Evolutionary conservation across 92 coral and sea anemone genomes (phyloP), one percentile per base, ranked within the genome.

Genomic region (Isaurus tuberculatus): DNA sequence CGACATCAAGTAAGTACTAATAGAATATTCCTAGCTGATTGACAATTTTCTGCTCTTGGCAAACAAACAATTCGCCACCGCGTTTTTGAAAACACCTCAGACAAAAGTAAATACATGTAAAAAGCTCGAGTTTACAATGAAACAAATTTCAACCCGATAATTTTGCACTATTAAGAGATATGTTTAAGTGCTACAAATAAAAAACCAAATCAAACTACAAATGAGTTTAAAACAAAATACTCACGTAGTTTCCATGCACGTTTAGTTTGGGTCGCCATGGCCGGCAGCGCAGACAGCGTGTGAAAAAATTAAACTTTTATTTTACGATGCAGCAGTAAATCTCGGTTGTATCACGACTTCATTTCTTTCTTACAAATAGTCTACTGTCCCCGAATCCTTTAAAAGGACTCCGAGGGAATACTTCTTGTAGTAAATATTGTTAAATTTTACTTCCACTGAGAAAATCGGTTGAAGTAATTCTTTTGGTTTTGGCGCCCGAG

Each of bases 211-310:
- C 19, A 75, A 48, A n/a, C 23, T 33, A 11, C 9, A 22, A 29
- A 13, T 55, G 19, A 74, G 33, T 51, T 49, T 17, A 27, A 11
- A 58, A 23, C 73, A 79, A 28, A 25, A 55, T 46, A 93, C 98
- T 93, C 85, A 93, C 98, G 98, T 25, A 93, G 98, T 79, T 91
- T 93, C 98, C 98, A 93, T 19, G 93, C 88, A 68, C 98, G 94
- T 64, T 91, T 91, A 14, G 88, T 87, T 32, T 85, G 92, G 60
- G 90, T 87, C 89, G 92, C 94, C 92, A 92, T 92, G 90, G 79
- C 75, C 70, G 58, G 15, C 7, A 17, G 19, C 2, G 15, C 27
- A 25, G 57, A 58, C 25, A 23, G 53, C 82, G 82, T 77, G 68
- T 70, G 60, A 49, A 26, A 57, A 58, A 40, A 32, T 22, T n/a